phyloP scores from a whole-genome alignment of 1,140 invertebrate species.

The Drosophila santomea region DNA sequence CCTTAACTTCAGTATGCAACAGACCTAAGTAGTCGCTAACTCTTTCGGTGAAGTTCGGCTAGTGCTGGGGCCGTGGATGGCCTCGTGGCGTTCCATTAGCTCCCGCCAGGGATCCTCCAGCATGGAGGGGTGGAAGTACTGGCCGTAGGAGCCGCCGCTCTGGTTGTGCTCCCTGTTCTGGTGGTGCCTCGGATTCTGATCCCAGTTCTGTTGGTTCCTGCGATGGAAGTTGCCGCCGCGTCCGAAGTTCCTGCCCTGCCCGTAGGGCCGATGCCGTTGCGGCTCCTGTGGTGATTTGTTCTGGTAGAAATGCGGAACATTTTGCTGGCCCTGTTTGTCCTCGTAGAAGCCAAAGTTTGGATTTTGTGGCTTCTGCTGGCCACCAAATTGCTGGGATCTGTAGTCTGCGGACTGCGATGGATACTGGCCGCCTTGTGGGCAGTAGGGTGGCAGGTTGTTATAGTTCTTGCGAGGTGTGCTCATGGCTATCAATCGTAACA shows the following conservation, averaged over 20 bases:
- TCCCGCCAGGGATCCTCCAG: slow-evolving; percentile 78
- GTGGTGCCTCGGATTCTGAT: slow-evolving; percentile 12
- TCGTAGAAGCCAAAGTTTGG: slow-evolving; percentile 42
- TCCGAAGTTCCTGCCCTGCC: slow-evolving; percentile 23
- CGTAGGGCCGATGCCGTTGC: slow-evolving; percentile 30
- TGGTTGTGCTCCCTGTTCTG: slow-evolving; percentile 14
- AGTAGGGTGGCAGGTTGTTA: slow-evolving; percentile 43
- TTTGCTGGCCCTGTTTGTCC: slow-evolving; percentile 34
- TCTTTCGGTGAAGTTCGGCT: not conserved
- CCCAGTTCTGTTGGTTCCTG: slow-evolving; percentile 21
- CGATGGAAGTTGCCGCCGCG: slow-evolving; percentile 40
- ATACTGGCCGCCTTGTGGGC: slow-evolving; percentile 44
- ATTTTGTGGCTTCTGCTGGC: slow-evolving; percentile 29
- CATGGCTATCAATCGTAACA: slow-evolving; percentile 15
- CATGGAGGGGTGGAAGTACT: slow-evolving; percentile 75
- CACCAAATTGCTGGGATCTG: slow-evolving; percentile 58
- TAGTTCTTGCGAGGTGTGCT: slow-evolving; percentile 52
- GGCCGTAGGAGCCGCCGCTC: slow-evolving; percentile 5
- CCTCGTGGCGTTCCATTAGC: slow-evolving; percentile 63
- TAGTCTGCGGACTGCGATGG: slow-evolving; percentile 62
- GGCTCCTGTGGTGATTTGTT: slow-evolving; percentile 43
- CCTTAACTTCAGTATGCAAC: not conserved
- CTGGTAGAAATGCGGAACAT: slow-evolving; percentile 63
- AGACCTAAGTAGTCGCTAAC: slow-evolving; percentile 1
- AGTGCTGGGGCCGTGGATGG: slow-evolving; percentile 42